A percentile compares a stretch with the other conserved stretches of the same genome.
These are phyloP conservation scores for Pteropus rufus DNA, from an alignment of 2,797 vertebrate species.

Conservation along the genomic window DNA sequence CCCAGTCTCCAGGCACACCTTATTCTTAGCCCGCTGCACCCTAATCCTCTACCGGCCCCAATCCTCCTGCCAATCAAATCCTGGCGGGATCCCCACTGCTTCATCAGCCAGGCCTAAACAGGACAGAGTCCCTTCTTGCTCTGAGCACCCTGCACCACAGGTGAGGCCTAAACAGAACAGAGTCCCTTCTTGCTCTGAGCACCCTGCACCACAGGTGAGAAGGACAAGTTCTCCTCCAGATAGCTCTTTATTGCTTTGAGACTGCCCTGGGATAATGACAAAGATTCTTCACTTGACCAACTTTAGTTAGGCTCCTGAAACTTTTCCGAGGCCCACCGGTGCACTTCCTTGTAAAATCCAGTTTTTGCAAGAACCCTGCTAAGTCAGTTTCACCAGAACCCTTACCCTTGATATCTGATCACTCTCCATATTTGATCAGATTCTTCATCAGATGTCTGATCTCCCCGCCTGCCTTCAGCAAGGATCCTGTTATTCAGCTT, in stretches of 20 bases:
- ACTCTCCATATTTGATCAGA: neutral
- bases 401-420: neutral
- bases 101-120: neutral
- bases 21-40: neutral
- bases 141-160: fast-evolving
- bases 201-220: fast-evolving
- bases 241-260: neutral
- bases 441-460: neutral
- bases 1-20: neutral
- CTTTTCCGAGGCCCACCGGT: neutral
- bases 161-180: neutral
- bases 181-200: neutral
- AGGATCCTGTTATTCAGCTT: neutral
- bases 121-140: neutral
- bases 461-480: neutral
- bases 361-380: neutral
- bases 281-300: neutral
- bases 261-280: neutral
- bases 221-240: neutral
- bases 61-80: neutral
- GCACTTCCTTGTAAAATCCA: neutral
- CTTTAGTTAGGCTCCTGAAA: neutral
- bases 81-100: neutral
- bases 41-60: neutral
- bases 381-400: neutral